Base-by-base conservation (phyloP, 2,888 invertebrate species). In the Yponomeuta sedellus region DNA sequence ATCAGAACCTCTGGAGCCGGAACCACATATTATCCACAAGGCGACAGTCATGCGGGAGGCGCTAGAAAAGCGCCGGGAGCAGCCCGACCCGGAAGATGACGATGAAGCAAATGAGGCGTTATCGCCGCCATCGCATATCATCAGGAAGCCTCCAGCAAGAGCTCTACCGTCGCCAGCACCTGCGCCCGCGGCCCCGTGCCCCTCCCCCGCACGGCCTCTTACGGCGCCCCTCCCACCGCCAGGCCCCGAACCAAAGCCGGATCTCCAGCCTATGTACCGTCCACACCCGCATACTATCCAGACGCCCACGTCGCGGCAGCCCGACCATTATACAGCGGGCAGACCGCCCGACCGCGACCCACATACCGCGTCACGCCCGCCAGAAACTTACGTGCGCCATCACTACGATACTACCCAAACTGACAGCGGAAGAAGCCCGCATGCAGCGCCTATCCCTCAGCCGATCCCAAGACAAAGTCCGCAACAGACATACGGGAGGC, bases 31-130 rank as follows among this genome's bases (percentile, higher is more conserved):
- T 67, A 92, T 92, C 61, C 92, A 92, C 71, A 92, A 92, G 72
- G 92, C 92, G 40, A 92, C 92, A 5, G 92, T 92, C 16, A 92
- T 92, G 92, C 85, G 91, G 11, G 92, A 92, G 71, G 92, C 92
- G 57, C 89, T 88, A 28, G 89, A 90, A 71, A 89, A 90, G 71
- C 80, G 91, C 39, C 86, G 88, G 11, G 88, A 89, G 69, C 81
- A 82, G 68, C 86, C 88, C 0, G 89, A 90, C 61, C 82, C 83
- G 16, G 91, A 91, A 64, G 88, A 91, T 68, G 90, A 89, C 40
- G 88, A 88, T 69, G 91, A 90, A 59, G 72, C 81, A 1, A 76
- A 74, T 25, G 86, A 80, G 58, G 83, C 86, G 4, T 78, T 88
- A n/a, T 89, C 91, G 10, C 91, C 91, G 34, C 90, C 92, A 0